Evolutionary conservation across 92 coral and sea anemone genomes (phyloP), one percentile per base, ranked within the genome.

Genomic region (Virgularia gustaviana): DNA sequence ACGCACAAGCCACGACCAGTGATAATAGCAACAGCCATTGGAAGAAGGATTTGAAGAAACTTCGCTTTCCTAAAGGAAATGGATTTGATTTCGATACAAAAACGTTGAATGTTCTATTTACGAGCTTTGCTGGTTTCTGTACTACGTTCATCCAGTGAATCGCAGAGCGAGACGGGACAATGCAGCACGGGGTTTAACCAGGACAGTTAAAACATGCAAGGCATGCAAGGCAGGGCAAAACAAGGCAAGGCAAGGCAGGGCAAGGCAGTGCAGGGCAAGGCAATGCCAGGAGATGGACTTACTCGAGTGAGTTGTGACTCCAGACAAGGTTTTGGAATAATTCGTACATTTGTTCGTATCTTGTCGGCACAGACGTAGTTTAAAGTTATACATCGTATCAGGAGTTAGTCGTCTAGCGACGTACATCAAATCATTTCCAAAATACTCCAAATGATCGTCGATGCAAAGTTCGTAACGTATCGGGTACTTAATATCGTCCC

Each of bases 351-450:
- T 72, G 24, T 86, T 84, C 5, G 94, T 89, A n/a, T 81, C 83
- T 30, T 89, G 83, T 28, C 89, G 88, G 71, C 98, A 92, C 28
- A 94, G 89, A 30, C 98, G 88, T 45, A 92, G 86, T 63, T 92
- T 92, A 20, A 92, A 85, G 56, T 92, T 90, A 37, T 92, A 92
- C 84, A 88, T 74, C 9, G 96, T 81, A 85, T 87, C 86, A 0
- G 94, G 89, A 43, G 81, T 92, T 4, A 92, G 85, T 36, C 98
- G 79, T 74, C 90, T 92, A 10, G 98, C 98, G 18, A 85, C 74
- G 51, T 92, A 92, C 81, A 89, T 82, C 27, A 92, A 87, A 49
- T 92, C 98, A 39, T 89, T 80, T 5, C 98, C 98, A 34, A 90
- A 89, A 57, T 92, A 92, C 83, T 92, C 98, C 70, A 92, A 77